phyloP scores from a whole-genome alignment of 2,888 invertebrate genomes.

The Callosobruchus maculatus region DNA sequence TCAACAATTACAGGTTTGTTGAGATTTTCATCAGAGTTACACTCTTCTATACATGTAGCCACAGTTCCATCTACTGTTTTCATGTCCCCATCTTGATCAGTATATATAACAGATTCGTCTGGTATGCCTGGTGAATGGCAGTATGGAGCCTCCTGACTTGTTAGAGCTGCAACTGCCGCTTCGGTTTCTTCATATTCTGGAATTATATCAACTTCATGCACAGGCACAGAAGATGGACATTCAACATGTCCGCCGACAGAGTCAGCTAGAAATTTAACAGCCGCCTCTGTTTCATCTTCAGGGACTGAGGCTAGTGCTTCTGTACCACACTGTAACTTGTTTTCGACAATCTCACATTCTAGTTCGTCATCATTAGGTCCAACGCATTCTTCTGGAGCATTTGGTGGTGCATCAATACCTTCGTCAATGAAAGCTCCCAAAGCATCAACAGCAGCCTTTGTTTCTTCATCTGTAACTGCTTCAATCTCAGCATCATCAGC shows the following conservation, averaged over 20 bases:
- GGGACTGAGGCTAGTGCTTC: conserved; percentile 14
- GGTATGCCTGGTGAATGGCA: background rate
- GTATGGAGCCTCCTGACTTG: background rate
- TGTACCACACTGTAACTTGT: conserved; percentile 14
- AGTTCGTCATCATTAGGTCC: background rate
- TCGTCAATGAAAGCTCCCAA: background rate
- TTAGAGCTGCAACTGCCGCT: background rate
- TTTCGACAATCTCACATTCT: conserved; percentile 5
- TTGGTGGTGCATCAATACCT: background rate
- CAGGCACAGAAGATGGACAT: background rate
- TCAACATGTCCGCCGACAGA: conserved; percentile 15
- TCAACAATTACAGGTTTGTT: background rate
- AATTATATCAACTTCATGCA: background rate
- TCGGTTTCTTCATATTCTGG: conserved; percentile 1
- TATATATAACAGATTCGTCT: background rate
- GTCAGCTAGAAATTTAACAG: conserved; percentile 15
- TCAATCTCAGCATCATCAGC: background rate
- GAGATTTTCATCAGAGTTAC: background rate
- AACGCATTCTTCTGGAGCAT: background rate
- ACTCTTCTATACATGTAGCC: no score
- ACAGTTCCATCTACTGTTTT: background rate
- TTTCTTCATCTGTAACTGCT: conserved; percentile 4
- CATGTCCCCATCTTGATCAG: background rate
- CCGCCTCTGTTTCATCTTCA: conserved; percentile 11
- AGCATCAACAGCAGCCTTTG: background rate